Evolutionary conservation across 2,888 invertebrate species (phyloP).

Genomic region (Autographa gamma): DNA sequence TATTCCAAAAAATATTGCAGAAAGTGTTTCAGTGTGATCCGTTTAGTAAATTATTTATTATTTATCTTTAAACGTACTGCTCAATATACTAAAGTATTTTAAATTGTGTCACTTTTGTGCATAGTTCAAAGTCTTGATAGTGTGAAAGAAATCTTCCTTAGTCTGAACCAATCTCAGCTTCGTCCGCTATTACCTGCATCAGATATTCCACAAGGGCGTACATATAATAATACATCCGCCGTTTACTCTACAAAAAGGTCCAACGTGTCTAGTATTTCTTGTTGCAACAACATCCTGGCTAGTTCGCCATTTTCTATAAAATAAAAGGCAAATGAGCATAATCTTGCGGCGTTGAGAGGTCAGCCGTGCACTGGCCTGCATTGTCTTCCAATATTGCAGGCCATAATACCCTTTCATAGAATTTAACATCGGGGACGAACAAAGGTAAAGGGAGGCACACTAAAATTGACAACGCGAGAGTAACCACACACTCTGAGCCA

Average conservation of each 20-base stretch:
- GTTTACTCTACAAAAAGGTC: slow-evolving; percentile 74
- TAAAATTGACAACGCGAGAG: slow-evolving; percentile 75
- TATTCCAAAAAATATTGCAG: too few relatives aligned
- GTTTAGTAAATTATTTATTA: too few relatives aligned
- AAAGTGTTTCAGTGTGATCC: background rate
- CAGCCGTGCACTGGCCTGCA: slow-evolving; percentile 77
- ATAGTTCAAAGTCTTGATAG: background rate
- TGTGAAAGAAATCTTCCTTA: background rate
- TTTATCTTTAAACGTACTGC: too few relatives aligned
- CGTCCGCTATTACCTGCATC: slow-evolving; percentile 30
- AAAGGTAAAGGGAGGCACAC: slow-evolving; percentile 70
- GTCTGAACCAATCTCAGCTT: background rate
- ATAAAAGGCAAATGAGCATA: slow-evolving; percentile 80
- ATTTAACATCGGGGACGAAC: slow-evolving; percentile 64
- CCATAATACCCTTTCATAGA: slow-evolving; percentile 55
- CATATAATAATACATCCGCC: slow-evolving; percentile 78
- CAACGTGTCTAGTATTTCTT: slow-evolving; percentile 65
- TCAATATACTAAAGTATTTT: too few relatives aligned
- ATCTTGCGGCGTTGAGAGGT: slow-evolving; percentile 71
- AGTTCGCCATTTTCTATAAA: slow-evolving; percentile 74
- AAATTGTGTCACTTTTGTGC: background rate
- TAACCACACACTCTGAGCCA: slow-evolving; percentile 61
- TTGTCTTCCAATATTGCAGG: slow-evolving; percentile 73
- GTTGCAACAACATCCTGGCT: slow-evolving; percentile 72
- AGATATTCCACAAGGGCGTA: slow-evolving; percentile 49